These are phyloP conservation scores for Ranitomeya imitator DNA, from an alignment of 2,113 vertebrate genomes.

Conservation along the genomic window DNA sequence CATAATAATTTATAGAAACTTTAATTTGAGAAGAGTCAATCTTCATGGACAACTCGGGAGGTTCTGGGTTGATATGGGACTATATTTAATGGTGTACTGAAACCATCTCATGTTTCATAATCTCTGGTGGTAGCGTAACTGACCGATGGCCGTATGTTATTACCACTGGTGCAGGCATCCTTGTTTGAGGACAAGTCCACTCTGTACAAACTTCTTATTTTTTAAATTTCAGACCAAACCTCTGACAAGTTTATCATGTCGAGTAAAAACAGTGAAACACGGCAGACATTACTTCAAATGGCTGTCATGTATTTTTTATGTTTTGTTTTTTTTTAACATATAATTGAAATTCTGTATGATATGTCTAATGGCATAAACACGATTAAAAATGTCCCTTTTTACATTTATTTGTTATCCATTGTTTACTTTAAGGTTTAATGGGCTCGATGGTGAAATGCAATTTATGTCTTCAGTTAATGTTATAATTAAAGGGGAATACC, in stretches of 20 bases:
- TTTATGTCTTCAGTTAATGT: too few species aligned
- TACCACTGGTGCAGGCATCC: not conserved
- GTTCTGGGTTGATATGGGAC: not conserved
- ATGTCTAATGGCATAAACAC: not conserved
- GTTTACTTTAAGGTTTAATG: not conserved
- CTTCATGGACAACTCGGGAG: not conserved
- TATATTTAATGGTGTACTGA: not conserved
- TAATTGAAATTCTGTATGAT: not conserved
- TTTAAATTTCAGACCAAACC: not conserved
- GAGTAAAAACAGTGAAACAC: not conserved
- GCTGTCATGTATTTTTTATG: too few species aligned
- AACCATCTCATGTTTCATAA: not conserved
- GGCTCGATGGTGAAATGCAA: too few species aligned
- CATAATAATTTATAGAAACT: constrained; percentile 59
- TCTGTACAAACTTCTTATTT: not conserved
- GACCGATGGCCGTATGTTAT: not conserved
- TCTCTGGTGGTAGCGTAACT: not conserved
- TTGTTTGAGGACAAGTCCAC: not conserved
- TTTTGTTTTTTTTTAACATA: not conserved
- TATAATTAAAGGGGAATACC: too few species aligned
- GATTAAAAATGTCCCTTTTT: constrained; percentile 3
- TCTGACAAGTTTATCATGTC: not conserved
- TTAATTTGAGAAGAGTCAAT: not conserved
- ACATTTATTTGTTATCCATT: not conserved
- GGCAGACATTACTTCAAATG: not conserved